These are phyloP conservation scores for Hyposmocoma kahamanoa DNA, from an alignment of 1,140 invertebrate genomes.

Conservation along the genomic window DNA sequence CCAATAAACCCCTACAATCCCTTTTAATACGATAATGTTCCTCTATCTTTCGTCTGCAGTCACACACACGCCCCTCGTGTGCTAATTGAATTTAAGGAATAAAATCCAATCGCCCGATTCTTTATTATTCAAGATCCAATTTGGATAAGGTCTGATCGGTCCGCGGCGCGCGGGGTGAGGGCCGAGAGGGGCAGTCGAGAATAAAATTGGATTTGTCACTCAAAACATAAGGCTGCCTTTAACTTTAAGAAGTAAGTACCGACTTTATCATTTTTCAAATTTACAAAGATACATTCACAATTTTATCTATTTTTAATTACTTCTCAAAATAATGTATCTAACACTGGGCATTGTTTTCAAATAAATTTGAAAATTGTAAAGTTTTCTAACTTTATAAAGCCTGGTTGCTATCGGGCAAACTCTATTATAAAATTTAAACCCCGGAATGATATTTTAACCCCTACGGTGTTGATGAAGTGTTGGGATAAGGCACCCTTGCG, in stretches of 20 bases:
- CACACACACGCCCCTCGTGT: slow-evolving; percentile 62
- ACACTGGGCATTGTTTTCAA: too few species aligned
- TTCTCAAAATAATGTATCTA: too few species aligned
- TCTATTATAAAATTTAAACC: too few species aligned
- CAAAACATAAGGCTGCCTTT: slow-evolving; percentile 71
- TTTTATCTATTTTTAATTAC: too few species aligned
- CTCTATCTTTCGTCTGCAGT: slow-evolving; percentile 71
- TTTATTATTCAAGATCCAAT: slow-evolving; percentile 76
- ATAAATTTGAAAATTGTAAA: too few species aligned
- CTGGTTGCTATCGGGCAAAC: too few species aligned
- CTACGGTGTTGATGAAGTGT: not conserved
- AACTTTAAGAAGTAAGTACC: slow-evolving; percentile 48
- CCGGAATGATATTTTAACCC: slow-evolving; percentile 3
- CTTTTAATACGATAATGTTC: slow-evolving; percentile 67
- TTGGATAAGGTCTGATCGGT: slow-evolving; percentile 74
- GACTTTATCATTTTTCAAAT: slow-evolving; percentile 24
- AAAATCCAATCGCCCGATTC: slow-evolving; percentile 75
- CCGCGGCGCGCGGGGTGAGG: slow-evolving; percentile 39
- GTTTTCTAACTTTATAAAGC: too few species aligned
- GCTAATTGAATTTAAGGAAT: slow-evolving; percentile 76
- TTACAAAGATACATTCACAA: too few species aligned
- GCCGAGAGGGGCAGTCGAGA: slow-evolving; percentile 58
- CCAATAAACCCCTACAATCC: slow-evolving; percentile 48
- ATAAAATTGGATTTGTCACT: slow-evolving; percentile 74
- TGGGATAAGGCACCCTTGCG: not conserved